Base-by-base conservation (phyloP, 2,888 invertebrate genomes). In the Pycnomerus fuliginosus region DNA sequence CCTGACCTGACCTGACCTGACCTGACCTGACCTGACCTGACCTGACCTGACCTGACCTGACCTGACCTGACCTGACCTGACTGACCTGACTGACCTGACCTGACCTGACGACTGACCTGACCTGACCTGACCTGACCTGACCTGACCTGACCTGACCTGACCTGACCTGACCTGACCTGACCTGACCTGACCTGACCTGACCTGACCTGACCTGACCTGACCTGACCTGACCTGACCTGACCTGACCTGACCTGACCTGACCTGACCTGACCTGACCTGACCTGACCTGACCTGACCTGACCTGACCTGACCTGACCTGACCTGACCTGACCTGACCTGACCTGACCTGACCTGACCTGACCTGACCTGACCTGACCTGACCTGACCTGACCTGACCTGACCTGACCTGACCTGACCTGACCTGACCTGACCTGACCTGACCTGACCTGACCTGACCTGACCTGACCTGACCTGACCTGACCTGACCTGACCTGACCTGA, bases 121-220 rank as follows among this genome's bases (percentile, higher is more conserved):
- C 35, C 35, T 35, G 35, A 35, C 35, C 35, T 35, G 35, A 35
- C 35, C 35, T 35, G 35, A 35, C 35, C 35, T 35, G 35, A 35
- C 35, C 35, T 35, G 35, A 35, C 35, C 35, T 35, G 35, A 35
- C 35, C 35, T 35, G 35, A 35, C 35, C 35, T 35, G 35, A 35
- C 35, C 35, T 35, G 35, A 35, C 35, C 35, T 35, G 35, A 35
- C 35, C 35, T 35, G 35, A 35, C 35, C 35, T 35, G 35, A 35
- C 35, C 35, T 35, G 35, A 35, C 35, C 35, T 35, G 35, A 35
- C 35, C 35, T 35, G 35, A 35, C 35, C 35, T 35, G 35, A 35
- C 35, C 35, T 35, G 35, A 35, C 35, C 35, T 35, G 35, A 35
- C 35, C 35, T 35, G 35, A 35, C 35, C 35, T 35, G 35, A 35